Conservation (phyloP, 2,888 invertebrate species). For the Chalcosyrphus nemorum region DNA sequence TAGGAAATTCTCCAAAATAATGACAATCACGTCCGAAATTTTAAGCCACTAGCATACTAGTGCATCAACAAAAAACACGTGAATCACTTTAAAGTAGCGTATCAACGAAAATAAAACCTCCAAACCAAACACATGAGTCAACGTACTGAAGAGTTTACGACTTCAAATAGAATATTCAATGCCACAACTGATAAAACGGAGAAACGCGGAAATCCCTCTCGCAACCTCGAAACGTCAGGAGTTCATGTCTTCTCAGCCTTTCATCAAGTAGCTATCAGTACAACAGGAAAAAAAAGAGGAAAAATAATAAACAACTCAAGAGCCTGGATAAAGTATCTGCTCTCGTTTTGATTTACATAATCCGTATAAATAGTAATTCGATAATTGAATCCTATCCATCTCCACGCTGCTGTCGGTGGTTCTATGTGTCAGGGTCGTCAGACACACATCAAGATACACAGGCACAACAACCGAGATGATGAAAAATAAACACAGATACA, state of each 20-base stretch:
- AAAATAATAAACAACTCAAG: constrained; percentile 15
- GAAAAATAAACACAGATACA: constrained; percentile 14
- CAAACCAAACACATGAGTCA: constrained; percentile 21
- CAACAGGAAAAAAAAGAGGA: no score
- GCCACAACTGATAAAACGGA: constrained; percentile 15
- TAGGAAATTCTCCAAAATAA: background rate
- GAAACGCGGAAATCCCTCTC: constrained; percentile 6
- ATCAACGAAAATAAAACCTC: background rate
- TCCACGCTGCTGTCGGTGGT: background rate
- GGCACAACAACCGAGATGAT: constrained; percentile 3
- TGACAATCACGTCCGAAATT: background rate
- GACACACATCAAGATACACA: background rate
- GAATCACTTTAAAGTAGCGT: background rate
- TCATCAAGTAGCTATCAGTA: background rate
- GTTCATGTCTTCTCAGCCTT: constrained; percentile 6
- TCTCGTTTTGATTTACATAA: constrained; percentile 32
- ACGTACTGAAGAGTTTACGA: background rate
- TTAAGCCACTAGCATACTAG: background rate
- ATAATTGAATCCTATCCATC: constrained; percentile 34
- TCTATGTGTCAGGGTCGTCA: constrained; percentile 34
- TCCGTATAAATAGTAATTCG: constrained; percentile 18
- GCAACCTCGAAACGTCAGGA: background rate
- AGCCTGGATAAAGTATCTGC: background rate
- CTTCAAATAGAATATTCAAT: constrained; percentile 22
- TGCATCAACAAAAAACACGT: background rate